Percentiles rank a stretch among this genome's conserved stretches.
phyloP scores from a whole-genome alignment of 2,888 invertebrate species.

The Tetragonisca angustula region DNA sequence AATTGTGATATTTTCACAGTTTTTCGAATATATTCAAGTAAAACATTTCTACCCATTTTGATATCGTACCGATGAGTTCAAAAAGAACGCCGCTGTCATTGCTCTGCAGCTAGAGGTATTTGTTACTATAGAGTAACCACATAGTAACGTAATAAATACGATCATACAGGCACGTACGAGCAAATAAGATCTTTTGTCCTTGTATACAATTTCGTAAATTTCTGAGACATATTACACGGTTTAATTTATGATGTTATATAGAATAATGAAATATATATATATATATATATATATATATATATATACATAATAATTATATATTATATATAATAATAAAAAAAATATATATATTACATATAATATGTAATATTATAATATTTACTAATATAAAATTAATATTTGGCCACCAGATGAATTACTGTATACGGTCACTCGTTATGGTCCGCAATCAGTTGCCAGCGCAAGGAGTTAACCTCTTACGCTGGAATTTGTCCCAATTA shows the following conservation, averaged over 20 bases:
- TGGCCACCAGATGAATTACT: conserved; percentile 7
- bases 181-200: conserved; percentile 45
- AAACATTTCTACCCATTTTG: no score
- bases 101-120: conserved; percentile 66
- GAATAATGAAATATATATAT: no score
- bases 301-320: no score
- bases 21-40: no score
- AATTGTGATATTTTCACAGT: no score
- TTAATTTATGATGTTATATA: conserved; percentile 47
- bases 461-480: no score
- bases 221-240: conserved; percentile 38
- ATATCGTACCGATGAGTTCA: no score
- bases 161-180: conserved; percentile 43
- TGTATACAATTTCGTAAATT: conserved; percentile 53
- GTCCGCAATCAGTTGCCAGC: no score
- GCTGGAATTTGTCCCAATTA: no score
- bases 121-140: conserved; percentile 62
- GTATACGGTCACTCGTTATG: no score
- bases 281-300: no score
- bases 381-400: conserved; percentile 48
- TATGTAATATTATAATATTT: conserved; percentile 49
- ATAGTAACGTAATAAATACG: conserved; percentile 52
- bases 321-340: conserved; percentile 27
- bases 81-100: conserved; percentile 63
- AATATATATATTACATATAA: conserved; percentile 36